These are phyloP conservation scores for Hiodon alosoides DNA, from an alignment of 2,113 vertebrate genomes.

Conservation along the genomic window DNA sequence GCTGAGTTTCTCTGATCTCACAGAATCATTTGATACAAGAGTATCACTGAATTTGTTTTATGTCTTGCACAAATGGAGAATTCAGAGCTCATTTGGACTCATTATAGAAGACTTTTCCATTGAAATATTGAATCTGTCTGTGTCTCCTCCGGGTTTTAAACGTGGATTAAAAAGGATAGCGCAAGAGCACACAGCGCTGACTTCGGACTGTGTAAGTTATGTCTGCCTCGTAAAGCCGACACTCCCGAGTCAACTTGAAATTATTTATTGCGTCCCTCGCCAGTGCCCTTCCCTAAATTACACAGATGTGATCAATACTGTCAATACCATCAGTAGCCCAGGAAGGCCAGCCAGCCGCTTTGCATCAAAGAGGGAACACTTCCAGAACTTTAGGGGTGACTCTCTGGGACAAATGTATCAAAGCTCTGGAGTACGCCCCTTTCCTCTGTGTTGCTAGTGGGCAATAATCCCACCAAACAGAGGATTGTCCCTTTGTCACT, in stretches of 20 bases:
- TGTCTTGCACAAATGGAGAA: not conserved
- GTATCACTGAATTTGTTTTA: not conserved
- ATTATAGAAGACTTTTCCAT: not conserved
- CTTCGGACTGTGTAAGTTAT: slow-evolving; percentile 41
- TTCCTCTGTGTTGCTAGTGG: no score
- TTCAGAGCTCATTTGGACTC: not conserved
- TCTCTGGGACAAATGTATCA: slow-evolving; percentile 29
- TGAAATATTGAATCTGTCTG: not conserved
- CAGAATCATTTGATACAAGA: not conserved
- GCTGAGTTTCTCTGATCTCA: not conserved
- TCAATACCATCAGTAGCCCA: slow-evolving; percentile 24
- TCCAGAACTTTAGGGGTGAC: slow-evolving; percentile 43
- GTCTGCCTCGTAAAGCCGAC: slow-evolving; percentile 41
- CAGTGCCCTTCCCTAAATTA: slow-evolving; percentile 42
- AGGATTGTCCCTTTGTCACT: slow-evolving; percentile 41
- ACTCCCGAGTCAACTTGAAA: slow-evolving; percentile 34
- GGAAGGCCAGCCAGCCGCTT: not conserved
- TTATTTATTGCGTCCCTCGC: slow-evolving; percentile 45
- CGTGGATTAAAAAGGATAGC: not conserved
- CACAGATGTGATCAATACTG: slow-evolving; percentile 45
- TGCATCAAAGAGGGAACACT: not conserved
- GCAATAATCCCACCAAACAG: not conserved
- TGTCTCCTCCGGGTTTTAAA: not conserved
- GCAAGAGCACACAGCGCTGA: not conserved
- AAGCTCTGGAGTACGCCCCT: no score